Conservation (phyloP, 2,888 invertebrate genomes). For the Fabriciana adippe region DNA sequence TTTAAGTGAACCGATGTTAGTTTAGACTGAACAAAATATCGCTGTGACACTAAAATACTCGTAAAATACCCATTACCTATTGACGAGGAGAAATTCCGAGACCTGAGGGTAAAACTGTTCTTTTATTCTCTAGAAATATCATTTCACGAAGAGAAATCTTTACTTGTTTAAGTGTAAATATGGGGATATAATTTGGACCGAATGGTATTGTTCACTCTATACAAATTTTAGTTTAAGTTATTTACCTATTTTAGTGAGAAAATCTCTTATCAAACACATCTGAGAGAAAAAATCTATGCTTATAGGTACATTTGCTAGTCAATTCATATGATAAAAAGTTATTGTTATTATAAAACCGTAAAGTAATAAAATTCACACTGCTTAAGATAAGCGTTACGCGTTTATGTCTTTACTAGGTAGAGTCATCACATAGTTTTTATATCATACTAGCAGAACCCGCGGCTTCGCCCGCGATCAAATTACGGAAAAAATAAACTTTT, state of each 20-base stretch:
- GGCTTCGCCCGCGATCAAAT: too few species aligned
- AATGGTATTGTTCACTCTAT: slow-evolving; percentile 7
- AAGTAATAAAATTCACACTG: too few species aligned
- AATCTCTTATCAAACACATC: not conserved
- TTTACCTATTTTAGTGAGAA: not conserved
- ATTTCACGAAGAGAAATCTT: slow-evolving; percentile 26
- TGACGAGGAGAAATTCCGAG: slow-evolving; percentile 21
- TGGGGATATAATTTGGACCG: slow-evolving; percentile 23
- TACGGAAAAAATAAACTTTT: too few species aligned
- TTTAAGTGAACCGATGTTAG: too few species aligned
- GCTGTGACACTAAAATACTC: not conserved
- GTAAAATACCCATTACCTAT: slow-evolving; percentile 15
- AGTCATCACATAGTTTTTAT: too few species aligned
- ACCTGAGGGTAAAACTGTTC: slow-evolving; percentile 21
- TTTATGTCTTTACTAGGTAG: too few species aligned
- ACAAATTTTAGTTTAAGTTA: not conserved
- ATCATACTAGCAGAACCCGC: too few species aligned
- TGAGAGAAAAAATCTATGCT: too few species aligned
- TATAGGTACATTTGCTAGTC: too few species aligned
- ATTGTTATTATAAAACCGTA: too few species aligned
- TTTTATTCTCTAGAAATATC: slow-evolving; percentile 32
- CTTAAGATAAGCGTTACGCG: too few species aligned
- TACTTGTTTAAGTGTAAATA: slow-evolving; percentile 25
- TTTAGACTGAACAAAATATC: not conserved
- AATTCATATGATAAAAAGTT: too few species aligned